Conservation (phyloP, 2,113 vertebrate genomes). For the Hirundichthys speculiger region DNA sequence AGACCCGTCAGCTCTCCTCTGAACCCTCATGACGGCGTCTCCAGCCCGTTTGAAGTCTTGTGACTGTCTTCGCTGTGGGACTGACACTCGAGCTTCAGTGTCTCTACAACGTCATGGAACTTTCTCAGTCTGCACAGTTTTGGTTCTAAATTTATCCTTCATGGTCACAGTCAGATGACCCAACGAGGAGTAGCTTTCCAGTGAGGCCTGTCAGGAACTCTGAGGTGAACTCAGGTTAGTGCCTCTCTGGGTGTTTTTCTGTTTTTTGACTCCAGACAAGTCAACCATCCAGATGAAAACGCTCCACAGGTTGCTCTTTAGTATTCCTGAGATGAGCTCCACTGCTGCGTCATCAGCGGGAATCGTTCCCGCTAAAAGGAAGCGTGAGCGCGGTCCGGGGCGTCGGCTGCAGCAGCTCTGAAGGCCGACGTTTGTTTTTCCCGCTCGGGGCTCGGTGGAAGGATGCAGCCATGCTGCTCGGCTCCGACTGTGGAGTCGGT, state of each 20-base stretch:
- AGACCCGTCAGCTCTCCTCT: no score
- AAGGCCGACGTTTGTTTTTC: constrained; percentile 39
- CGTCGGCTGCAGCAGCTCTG: constrained; percentile 8
- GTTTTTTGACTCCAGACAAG: background rate
- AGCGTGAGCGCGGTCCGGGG: background rate
- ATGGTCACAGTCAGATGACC: no score
- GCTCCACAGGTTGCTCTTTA: background rate
- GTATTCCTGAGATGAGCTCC: background rate
- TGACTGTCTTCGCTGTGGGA: no score
- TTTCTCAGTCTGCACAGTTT: no score
- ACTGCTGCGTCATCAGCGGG: background rate
- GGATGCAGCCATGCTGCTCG: constrained; percentile 17
- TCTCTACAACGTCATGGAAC: no score
- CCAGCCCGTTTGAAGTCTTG: no score
- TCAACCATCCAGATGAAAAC: background rate
- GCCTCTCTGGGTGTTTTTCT: background rate
- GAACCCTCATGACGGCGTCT: no score
- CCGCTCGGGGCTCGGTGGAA: background rate
- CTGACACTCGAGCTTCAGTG: no score
- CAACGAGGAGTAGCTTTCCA: no score
- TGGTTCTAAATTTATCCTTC: no score
- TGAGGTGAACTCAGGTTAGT: no score
- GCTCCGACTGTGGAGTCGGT: constrained; percentile 10
- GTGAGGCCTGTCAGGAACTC: no score
- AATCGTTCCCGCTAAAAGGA: constrained; percentile 22